These are phyloP conservation scores for Tragelaphus oryx DNA, from an alignment of 2,797 vertebrate genomes.

Conservation along the genomic window DNA sequence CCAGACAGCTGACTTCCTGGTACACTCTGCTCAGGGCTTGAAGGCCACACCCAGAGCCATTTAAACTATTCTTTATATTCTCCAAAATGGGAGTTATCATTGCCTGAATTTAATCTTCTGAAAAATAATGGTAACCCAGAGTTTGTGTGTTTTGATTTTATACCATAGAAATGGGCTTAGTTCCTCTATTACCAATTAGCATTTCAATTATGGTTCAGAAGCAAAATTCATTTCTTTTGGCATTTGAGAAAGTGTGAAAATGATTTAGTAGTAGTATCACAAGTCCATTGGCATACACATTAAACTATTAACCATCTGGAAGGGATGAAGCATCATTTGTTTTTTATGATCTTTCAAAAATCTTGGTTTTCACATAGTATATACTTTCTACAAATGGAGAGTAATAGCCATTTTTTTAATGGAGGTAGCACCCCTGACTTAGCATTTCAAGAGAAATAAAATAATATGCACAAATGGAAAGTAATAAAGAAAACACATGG, in stretches of 20 bases:
- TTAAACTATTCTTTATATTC: conserved; percentile 17
- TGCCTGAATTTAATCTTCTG: conserved; percentile 11
- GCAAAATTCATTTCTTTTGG: conserved; percentile 37
- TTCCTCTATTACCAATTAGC: conserved; percentile 9
- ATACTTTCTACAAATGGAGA: neutral
- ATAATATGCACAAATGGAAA: conserved; percentile 25
- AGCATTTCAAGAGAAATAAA: conserved; percentile 37
- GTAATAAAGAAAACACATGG: neutral
- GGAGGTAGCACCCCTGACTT: neutral
- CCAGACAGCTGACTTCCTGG: neutral
- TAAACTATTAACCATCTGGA: neutral
- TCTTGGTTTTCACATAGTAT: neutral
- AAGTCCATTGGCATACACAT: neutral
- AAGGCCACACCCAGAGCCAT: neutral
- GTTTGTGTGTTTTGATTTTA: conserved; percentile 54
- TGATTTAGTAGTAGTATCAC: neutral
- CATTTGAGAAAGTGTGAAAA: neutral
- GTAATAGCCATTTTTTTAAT: neutral
- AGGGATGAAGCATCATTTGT: neutral
- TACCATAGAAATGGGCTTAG: neutral
- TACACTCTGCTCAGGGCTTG: neutral
- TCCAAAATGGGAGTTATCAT: neutral
- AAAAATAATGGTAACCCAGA: neutral
- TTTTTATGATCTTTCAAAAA: conserved; percentile 26
- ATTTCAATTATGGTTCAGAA: neutral